Base-by-base conservation (phyloP, 2,113 vertebrate genomes). In the Benitochromis conjunctus region DNA sequence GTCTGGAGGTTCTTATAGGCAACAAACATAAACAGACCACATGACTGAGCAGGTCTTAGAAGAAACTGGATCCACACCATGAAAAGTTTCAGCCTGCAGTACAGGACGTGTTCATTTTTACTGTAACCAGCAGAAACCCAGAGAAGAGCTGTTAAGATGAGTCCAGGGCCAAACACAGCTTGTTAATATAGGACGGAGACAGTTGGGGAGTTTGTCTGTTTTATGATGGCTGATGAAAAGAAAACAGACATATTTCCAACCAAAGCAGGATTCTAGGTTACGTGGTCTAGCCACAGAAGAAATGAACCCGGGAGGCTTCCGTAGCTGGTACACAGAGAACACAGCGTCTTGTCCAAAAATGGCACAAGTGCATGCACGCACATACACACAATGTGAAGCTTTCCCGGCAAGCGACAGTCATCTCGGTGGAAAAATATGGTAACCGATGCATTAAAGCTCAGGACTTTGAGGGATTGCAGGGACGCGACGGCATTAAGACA, bases 341-440 rank as follows among this genome's bases (percentile, higher is more conserved):
- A 88, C 85, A 87, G 91, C 64, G 92, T 69, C 80, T 29, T 80
- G 79, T 93, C 94, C 93, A 95, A 91, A 94, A 94, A 90, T 85
- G 89, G 89, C 85, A 90, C 86, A 88, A 86, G 85, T 56, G 86
- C 69, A 46, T 5, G 48, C 88, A 87, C 11, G 16, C 87, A 92
- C 90, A 11, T 56, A 91, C 87, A 88, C 91, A 89, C 77, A 21
- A 80, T 9, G 82, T 53, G 88, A 31, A 38, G 88, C 83, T 88
- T 95, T 95, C 94, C 95, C 92, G 89, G 91, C 92, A 95, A 89
- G 87, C 79, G 90, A 95, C 93, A 92, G 92, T 94, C 92, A 66
- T 90, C 91, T 78, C 7, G 26, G 60, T 94, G 95, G 95, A 96
- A 96, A 95, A 95, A 86, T 82, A 77, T 1, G 66, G 93, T 95